These are phyloP conservation scores for Sciurus niger DNA, from an alignment of 2,113 vertebrate genomes.

Conservation along the genomic window DNA sequence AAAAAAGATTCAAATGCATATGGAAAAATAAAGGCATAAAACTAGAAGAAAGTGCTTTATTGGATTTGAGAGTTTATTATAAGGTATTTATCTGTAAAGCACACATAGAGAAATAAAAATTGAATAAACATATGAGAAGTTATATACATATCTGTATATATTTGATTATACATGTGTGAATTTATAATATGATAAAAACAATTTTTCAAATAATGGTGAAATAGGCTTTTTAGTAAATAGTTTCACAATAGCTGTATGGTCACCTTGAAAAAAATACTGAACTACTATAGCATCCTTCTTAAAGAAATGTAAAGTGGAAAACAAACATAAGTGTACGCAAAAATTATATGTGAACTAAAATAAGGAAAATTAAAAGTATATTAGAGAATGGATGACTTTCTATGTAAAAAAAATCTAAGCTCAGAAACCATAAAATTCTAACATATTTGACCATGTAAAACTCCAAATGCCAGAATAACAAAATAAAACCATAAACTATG, in stretches of 20 bases:
- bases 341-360: not conserved
- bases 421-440: not conserved
- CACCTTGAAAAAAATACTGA: not conserved
- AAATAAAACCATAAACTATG: not conserved
- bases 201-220: not conserved
- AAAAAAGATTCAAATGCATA: not conserved
- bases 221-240: not conserved
- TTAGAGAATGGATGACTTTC: not conserved
- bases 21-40: not conserved
- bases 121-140: not conserved
- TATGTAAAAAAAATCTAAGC: not conserved
- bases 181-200: not conserved
- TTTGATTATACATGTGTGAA: not conserved
- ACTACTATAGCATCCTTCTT: not conserved
- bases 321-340: not conserved
- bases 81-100: not conserved
- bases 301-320: not conserved
- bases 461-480: not conserved
- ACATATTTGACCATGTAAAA: not conserved
- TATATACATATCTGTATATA: not conserved
- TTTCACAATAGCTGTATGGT: not conserved
- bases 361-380: not conserved
- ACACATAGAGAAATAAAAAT: not conserved
- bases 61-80: conserved; percentile 12
- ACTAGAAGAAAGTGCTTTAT: not conserved